Conservation (phyloP, 1,140 invertebrate species). For the Drosophila gunungcola region DNA sequence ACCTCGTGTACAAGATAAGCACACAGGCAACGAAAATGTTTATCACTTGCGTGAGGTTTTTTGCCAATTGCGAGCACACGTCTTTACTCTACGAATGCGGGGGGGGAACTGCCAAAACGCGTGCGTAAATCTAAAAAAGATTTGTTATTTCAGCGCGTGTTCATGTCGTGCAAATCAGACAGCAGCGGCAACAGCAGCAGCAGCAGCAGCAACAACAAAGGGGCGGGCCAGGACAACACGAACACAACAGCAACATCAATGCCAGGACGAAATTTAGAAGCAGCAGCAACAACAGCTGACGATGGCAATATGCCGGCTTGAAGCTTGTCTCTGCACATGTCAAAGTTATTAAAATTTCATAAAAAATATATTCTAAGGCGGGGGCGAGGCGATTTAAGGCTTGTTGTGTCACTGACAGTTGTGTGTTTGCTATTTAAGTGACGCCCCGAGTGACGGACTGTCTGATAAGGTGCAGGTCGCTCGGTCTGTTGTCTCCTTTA, state of each 20-base stretch:
- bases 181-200: slow-evolving; percentile 27
- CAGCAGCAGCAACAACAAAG: slow-evolving; percentile 33
- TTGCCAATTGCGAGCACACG: too few species aligned
- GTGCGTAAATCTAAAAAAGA: slow-evolving; percentile 80
- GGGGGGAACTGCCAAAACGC: slow-evolving; percentile 63
- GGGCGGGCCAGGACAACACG: slow-evolving; percentile 37
- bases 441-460: slow-evolving; percentile 49
- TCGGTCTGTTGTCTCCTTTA: slow-evolving; percentile 49
- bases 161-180: slow-evolving; percentile 59
- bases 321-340: slow-evolving; percentile 46
- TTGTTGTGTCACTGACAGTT: slow-evolving; percentile 60
- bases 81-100: too few species aligned
- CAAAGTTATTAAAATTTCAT: slow-evolving; percentile 81
- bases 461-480: slow-evolving; percentile 50
- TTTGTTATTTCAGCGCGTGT: slow-evolving; percentile 73
- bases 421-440: slow-evolving; percentile 37
- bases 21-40: too few species aligned
- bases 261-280: not conserved
- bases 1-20: too few species aligned
- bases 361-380: slow-evolving; percentile 49
- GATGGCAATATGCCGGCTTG: slow-evolving; percentile 54
- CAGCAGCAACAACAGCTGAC: slow-evolving; percentile 35
- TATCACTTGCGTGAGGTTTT: too few species aligned
- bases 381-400: slow-evolving; percentile 49
- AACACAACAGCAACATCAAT: slow-evolving; percentile 25